Conservation (phyloP, 2,797 vertebrate species). For the Falco naumanni region DNA sequence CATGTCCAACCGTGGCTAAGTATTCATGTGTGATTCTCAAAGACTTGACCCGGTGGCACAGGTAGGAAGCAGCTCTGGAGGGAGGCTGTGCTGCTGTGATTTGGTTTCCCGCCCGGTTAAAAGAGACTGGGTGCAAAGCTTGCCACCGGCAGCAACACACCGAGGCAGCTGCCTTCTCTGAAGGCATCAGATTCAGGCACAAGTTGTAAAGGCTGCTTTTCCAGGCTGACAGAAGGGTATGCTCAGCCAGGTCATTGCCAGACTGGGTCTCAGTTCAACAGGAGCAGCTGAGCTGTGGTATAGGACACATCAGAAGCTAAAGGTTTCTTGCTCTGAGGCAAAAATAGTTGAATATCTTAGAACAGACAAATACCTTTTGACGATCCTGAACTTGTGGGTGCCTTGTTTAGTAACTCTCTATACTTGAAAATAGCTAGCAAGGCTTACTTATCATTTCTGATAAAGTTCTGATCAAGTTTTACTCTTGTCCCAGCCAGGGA, state of each 20-base stretch:
- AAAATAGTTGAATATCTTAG: neutral
- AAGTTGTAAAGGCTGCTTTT: neutral
- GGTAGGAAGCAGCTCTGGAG: neutral
- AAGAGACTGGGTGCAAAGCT: neutral
- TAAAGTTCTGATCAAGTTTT: neutral
- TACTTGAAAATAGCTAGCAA: neutral
- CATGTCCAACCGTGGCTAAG: neutral
- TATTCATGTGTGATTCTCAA: accelerated
- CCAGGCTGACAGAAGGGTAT: neutral
- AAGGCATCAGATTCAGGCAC: neutral
- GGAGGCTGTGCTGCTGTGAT: neutral
- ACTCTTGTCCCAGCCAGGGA: neutral
- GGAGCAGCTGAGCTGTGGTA: neutral
- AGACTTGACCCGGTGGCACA: neutral
- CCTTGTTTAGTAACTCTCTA: neutral
- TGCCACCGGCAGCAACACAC: neutral
- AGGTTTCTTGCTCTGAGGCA: neutral
- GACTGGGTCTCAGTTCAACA: neutral
- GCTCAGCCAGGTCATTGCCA: neutral
- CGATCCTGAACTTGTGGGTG: neutral
- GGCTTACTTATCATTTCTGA: neutral
- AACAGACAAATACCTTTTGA: neutral
- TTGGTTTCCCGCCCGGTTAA: neutral
- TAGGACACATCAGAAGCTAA: neutral
- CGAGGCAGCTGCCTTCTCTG: neutral